Conservation (phyloP, 2,113 vertebrate species). For the Erinaceus europaeus region DNA sequence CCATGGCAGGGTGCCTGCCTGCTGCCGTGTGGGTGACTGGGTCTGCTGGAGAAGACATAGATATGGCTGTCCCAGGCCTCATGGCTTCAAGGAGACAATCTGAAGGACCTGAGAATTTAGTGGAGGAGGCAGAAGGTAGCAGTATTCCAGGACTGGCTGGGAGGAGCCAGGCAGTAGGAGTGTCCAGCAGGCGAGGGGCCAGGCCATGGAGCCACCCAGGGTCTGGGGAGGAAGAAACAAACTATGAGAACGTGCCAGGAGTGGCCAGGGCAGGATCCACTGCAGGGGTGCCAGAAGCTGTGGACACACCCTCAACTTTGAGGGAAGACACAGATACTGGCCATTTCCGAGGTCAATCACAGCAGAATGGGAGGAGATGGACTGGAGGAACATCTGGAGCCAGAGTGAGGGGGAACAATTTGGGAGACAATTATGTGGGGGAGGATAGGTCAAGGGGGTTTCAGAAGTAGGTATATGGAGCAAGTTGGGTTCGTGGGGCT, state of each 20-base stretch:
- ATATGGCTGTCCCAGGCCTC: neutral
- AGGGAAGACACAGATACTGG: neutral
- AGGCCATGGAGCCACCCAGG: conserved; percentile 5
- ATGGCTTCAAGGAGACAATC: neutral
- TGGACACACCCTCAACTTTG: neutral
- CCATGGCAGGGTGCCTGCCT: neutral
- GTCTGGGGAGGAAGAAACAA: neutral
- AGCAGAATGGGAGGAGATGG: neutral
- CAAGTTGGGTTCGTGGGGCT: conserved; percentile 29
- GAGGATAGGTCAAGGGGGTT: conserved; percentile 31
- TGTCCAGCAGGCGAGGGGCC: neutral
- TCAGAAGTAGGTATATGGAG: neutral
- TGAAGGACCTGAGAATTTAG: neutral
- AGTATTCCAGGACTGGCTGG: neutral
- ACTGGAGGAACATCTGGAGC: neutral
- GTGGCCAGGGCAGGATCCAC: neutral
- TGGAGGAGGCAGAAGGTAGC: neutral
- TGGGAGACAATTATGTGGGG: neutral
- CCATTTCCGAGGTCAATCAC: neutral
- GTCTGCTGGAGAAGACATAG: neutral
- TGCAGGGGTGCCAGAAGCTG: neutral
- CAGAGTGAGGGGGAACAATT: neutral
- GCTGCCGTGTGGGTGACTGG: conserved; percentile 42
- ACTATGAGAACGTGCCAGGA: neutral
- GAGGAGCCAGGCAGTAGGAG: neutral